Evolutionary conservation across 1,140 invertebrate genomes (phyloP).

Genomic region (Acromyrmex charruanus): DNA sequence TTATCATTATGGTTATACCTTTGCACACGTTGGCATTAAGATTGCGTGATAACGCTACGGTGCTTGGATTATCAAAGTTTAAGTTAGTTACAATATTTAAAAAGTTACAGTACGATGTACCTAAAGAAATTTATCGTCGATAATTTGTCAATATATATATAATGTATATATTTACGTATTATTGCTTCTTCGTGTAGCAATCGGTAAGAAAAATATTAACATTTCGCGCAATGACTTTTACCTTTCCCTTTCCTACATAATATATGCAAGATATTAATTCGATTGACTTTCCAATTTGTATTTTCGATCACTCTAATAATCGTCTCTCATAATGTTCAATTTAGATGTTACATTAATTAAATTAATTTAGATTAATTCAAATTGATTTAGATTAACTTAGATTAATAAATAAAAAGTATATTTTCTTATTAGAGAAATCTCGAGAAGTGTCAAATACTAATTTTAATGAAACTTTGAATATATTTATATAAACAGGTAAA

Average conservation of each 20-base stretch:
- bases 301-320: not conserved
- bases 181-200: not conserved
- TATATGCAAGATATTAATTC: not conserved
- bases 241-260: constrained; percentile 1
- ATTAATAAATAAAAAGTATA: no score
- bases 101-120: not conserved
- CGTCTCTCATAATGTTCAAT: not conserved
- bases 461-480: no score
- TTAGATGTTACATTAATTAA: not conserved
- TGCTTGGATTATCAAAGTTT: constrained; percentile 34
- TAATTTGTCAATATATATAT: constrained; percentile 41
- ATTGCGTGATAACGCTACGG: constrained; percentile 37
- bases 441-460: no score
- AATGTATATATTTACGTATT: not conserved
- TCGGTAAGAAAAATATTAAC: constrained; percentile 31
- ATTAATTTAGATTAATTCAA: not conserved
- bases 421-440: no score
- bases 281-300: not conserved
- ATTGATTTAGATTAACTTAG: not conserved
- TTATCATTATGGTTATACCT: constrained; percentile 53
- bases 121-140: constrained; percentile 37
- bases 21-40: constrained; percentile 29
- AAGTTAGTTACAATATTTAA: constrained; percentile 37
- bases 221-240: constrained; percentile 29
- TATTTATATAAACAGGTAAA: no score